These are phyloP conservation scores for Cheilosia grossa DNA, from an alignment of 2,888 invertebrate genomes.

Conservation along the genomic window DNA sequence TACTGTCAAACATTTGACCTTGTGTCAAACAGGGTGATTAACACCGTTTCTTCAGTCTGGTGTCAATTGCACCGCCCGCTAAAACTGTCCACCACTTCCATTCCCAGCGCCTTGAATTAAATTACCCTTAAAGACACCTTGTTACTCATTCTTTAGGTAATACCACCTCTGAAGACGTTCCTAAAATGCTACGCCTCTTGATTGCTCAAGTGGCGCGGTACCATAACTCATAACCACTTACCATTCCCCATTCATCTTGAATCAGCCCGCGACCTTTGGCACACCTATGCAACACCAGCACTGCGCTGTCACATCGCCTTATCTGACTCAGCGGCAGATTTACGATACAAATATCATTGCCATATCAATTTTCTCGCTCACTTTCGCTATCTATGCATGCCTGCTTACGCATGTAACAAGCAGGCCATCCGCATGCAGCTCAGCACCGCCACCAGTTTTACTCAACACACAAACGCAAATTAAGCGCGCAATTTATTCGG, in stretches of 20 bases:
- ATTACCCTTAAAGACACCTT: too few species aligned
- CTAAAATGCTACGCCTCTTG: not conserved
- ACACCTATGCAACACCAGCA: slow-evolving; percentile 26
- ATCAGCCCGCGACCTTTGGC: slow-evolving; percentile 39
- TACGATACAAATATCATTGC: slow-evolving; percentile 16
- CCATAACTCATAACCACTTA: not conserved
- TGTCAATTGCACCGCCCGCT: too few species aligned
- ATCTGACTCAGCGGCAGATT: slow-evolving; percentile 52
- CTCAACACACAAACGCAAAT: slow-evolving; percentile 14
- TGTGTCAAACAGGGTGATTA: too few species aligned
- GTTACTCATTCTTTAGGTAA: not conserved
- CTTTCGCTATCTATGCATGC: slow-evolving; percentile 60
- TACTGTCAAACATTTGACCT: too few species aligned
- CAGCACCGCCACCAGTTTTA: slow-evolving; percentile 39
- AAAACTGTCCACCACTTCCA: too few species aligned
- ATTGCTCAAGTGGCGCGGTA: not conserved
- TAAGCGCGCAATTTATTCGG: not conserved
- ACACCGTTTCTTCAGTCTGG: too few species aligned
- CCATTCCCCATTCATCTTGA: slow-evolving; percentile 22
- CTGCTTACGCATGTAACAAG: slow-evolving; percentile 11
- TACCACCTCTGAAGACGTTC: not conserved
- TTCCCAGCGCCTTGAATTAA: too few species aligned
- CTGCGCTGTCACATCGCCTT: slow-evolving; percentile 10
- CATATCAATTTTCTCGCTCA: slow-evolving; percentile 62
- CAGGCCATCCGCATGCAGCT: slow-evolving; percentile 40